A percentile compares a stretch with the other conserved stretches of the same genome.
Conservation (phyloP, 2,113 vertebrate genomes). For the Podocnemis expansa region DNA sequence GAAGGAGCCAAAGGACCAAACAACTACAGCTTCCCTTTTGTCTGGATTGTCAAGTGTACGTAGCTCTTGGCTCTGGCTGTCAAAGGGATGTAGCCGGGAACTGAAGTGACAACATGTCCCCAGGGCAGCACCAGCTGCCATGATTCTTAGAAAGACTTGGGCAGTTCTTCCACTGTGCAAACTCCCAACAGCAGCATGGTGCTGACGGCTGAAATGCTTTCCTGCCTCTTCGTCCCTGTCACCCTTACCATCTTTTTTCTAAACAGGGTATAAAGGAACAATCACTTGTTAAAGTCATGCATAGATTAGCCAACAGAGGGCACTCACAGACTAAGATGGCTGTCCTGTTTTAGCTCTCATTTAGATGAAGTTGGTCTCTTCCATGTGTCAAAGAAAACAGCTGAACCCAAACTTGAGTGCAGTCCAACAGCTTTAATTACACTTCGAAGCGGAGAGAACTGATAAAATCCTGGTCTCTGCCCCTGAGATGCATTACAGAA, state of each 20-base stretch:
- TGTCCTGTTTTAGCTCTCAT: background rate
- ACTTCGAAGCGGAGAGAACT: too few relatives aligned
- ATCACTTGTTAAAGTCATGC: background rate
- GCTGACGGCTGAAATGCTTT: too few relatives aligned
- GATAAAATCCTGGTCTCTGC: too few relatives aligned
- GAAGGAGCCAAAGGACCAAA: background rate
- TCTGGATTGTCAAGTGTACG: accelerated
- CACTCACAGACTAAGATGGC: background rate
- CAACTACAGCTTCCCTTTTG: background rate
- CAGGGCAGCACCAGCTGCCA: background rate
- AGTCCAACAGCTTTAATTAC: too few relatives aligned
- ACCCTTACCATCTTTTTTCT: background rate
- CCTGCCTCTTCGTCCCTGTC: background rate
- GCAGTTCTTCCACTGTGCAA: accelerated
- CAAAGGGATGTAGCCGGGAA: accelerated
- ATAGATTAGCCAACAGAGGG: background rate
- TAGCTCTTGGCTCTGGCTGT: background rate
- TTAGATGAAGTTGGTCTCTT: accelerated
- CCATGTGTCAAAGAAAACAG: too few relatives aligned
- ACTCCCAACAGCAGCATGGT: background rate
- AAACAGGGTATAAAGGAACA: background rate
- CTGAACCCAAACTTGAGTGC: too few relatives aligned
- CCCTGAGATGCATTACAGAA: too few relatives aligned
- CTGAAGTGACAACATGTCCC: background rate
- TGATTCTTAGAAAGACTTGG: background rate